These are phyloP conservation scores for Ridgeia piscesae DNA, from an alignment of 1,140 invertebrate species.

Conservation along the genomic window DNA sequence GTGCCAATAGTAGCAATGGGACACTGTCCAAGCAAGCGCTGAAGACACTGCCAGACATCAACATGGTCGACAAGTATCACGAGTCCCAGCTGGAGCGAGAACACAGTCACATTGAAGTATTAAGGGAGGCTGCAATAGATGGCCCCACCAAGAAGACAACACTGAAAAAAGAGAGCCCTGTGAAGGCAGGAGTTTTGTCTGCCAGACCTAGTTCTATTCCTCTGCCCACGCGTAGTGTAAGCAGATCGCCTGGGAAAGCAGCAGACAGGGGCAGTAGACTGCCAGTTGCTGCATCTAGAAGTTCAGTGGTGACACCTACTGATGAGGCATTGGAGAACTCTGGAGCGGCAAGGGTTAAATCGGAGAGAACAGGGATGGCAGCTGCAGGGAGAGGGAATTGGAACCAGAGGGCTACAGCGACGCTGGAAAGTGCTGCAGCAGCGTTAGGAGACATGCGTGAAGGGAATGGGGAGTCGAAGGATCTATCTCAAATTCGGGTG, in stretches of 20 bases:
- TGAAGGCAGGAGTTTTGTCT: not conserved
- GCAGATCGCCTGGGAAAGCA: not conserved
- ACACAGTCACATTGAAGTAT: not conserved
- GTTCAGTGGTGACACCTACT: not conserved
- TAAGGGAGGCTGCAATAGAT: not conserved
- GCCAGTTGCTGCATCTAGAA: not conserved
- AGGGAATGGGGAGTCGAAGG: conserved; percentile 29
- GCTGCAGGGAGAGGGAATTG: not conserved
- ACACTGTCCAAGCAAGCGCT: conserved; percentile 24
- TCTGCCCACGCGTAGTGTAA: not conserved
- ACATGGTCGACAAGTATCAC: conserved; percentile 32
- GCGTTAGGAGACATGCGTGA: conserved; percentile 31
- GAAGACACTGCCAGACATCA: conserved; percentile 23
- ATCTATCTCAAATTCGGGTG: not conserved
- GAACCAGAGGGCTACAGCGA: not conserved
- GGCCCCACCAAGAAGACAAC: not conserved
- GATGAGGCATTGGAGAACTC: not conserved
- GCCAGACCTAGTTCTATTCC: not conserved
- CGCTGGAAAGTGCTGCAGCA: not conserved
- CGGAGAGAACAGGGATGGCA: not conserved
- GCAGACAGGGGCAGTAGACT: not conserved
- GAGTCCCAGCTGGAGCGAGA: conserved; percentile 32
- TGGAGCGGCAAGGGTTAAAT: not conserved
- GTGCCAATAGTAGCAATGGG: conserved; percentile 10
- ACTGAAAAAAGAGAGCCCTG: not conserved